phyloP scores from a whole-genome alignment of 2,888 invertebrate genomes.

The Cantharis lateralis region DNA sequence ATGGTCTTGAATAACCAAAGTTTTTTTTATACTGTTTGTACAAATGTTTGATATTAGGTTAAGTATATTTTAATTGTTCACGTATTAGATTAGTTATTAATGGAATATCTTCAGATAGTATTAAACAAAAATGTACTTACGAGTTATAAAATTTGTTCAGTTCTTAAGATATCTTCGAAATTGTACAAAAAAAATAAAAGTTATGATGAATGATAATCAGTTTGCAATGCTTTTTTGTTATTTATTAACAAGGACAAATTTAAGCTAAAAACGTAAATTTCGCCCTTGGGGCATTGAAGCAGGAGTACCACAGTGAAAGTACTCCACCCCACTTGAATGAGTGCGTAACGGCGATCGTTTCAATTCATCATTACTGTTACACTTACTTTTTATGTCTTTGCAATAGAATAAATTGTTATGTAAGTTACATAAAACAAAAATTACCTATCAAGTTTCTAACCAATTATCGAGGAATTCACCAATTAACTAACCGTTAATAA shows the following conservation, averaged over 20 bases:
- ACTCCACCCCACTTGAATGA: constrained; percentile 44
- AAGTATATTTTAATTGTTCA: constrained; percentile 26
- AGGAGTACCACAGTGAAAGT: constrained; percentile 46
- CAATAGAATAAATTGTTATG: background rate
- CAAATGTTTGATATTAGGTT: constrained; percentile 33
- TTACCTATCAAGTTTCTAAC: constrained; percentile 17
- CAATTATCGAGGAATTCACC: constrained; percentile 15
- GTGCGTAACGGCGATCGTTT: constrained; percentile 37
- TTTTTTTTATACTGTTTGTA: constrained; percentile 33
- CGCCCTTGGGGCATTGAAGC: constrained; percentile 17
- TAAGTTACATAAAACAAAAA: constrained; percentile 13
- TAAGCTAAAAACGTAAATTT: background rate
- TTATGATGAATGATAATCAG: constrained; percentile 6
- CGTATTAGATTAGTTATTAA: constrained; percentile 32
- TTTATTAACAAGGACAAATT: background rate
- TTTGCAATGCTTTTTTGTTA: background rate
- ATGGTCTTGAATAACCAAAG: constrained; percentile 36
- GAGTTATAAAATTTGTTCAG: constrained; percentile 16
- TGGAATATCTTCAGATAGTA: constrained; percentile 16
- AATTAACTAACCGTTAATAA: background rate
- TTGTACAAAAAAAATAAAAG: constrained; percentile 24
- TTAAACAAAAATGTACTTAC: constrained; percentile 21
- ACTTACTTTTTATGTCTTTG: constrained; percentile 16
- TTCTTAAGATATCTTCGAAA: constrained; percentile 12
- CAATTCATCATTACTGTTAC: constrained; percentile 33